phyloP scores from a whole-genome alignment of 1,140 invertebrate genomes.

The Paracyclopina nana region DNA sequence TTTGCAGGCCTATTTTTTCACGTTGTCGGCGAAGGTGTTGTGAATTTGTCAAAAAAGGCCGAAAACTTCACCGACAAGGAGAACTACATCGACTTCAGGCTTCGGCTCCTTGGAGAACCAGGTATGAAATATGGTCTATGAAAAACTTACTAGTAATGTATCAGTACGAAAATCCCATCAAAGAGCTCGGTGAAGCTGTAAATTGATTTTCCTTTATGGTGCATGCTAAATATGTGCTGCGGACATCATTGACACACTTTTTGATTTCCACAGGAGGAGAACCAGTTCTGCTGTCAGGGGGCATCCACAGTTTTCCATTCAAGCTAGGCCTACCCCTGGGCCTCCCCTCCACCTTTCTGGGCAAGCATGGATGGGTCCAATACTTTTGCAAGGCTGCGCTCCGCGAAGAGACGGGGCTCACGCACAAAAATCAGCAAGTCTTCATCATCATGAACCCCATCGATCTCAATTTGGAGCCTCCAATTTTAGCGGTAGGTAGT shows the following conservation, averaged over 20 bases:
- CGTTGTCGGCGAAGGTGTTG: constrained; percentile 78
- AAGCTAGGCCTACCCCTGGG: constrained; percentile 73
- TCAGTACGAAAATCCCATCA: no score
- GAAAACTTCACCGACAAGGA: constrained; percentile 70
- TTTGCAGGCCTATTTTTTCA: constrained; percentile 67
- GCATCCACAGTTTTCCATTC: constrained; percentile 86
- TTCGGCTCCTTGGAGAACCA: constrained; percentile 71
- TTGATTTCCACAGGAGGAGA: constrained; percentile 30
- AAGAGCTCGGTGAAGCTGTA: no score
- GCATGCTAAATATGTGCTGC: no score
- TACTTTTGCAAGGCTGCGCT: constrained; percentile 81
- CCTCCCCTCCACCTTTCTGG: constrained; percentile 74
- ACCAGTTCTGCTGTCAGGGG: constrained; percentile 63
- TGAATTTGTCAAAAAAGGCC: constrained; percentile 49
- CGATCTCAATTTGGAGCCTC: constrained; percentile 72
- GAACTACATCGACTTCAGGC: constrained; percentile 85
- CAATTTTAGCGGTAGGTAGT: constrained; percentile 57
- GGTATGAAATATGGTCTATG: no score
- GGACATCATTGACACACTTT: no score
- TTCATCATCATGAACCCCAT: constrained; percentile 93
- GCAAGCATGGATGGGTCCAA: constrained; percentile 86
- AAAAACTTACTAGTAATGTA: no score
- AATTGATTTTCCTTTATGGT: no score
- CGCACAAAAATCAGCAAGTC: constrained; percentile 86
- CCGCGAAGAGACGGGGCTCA: constrained; percentile 64